Percentiles rank a stretch among this genome's conserved stretches.
Conservation (phyloP, 2,797 vertebrate genomes). For the Galago senegalensis region DNA sequence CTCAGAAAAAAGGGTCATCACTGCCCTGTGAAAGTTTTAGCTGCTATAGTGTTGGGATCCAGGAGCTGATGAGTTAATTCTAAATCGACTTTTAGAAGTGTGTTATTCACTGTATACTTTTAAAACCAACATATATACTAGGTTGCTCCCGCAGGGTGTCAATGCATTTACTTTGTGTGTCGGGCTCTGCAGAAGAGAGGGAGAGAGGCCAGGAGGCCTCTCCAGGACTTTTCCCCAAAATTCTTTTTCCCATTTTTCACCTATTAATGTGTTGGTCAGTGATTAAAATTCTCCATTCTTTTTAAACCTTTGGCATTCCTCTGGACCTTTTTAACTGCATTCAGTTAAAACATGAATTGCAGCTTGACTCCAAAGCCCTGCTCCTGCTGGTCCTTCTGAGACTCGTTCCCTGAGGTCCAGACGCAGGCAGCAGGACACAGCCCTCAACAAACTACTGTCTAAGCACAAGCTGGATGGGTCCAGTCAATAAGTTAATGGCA, state of each 20-base stretch:
- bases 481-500: conserved; percentile 95
- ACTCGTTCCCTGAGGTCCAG: neutral
- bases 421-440: neutral
- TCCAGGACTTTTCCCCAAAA: too few species aligned
- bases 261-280: neutral
- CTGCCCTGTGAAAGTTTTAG: rapidly evolving
- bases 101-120: too few species aligned
- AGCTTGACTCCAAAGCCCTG: rapidly evolving
- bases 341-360: neutral
- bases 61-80: neutral
- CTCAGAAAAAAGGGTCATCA: neutral
- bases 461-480: conserved; percentile 89
- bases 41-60: rapidly evolving
- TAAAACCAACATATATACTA: neutral
- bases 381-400: rapidly evolving
- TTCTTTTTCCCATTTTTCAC: too few species aligned
- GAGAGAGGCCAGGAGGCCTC: too few species aligned
- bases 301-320: neutral
- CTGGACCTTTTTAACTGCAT: neutral
- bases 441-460: conserved; percentile 89
- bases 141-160: neutral
- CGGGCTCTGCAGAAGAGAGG: too few species aligned
- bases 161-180: neutral
- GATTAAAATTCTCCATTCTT: neutral
- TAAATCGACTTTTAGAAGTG: neutral